Evolutionary conservation across 2,113 vertebrate genomes (phyloP), one percentile per base, ranked within the genome.

Genomic region (Mobula birostris): DNA sequence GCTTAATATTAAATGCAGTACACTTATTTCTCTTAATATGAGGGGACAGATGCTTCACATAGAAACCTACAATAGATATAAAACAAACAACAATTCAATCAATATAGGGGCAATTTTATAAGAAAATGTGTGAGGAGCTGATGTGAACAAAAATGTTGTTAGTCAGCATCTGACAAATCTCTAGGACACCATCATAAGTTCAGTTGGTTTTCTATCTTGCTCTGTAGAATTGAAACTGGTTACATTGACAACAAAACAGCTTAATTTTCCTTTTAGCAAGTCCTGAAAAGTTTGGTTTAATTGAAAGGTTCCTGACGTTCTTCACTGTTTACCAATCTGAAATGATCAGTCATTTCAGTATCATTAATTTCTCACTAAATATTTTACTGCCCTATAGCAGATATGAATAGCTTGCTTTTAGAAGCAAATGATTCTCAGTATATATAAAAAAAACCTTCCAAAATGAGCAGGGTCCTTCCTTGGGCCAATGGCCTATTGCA

Each of bases 401-500:
- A 91, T 70, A 70, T 66, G 61, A 70, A 56, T 74, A 36, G 70
- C 68, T 74, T 74, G 6, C 36, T 72, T 74, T 93, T 12, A 74
- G 40, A 40, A 70, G 32, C 40, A 93, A 93, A 93, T 74, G 32
- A 92, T 74, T 93, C 32, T 27, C 70, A 72, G 40, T 9, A 93
- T 29, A 93, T 29, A 48, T 27, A 48, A 88, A 32, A 72, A 92
- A 92, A 70, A 93, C 14, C 63, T 48, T 68, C 11, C 40, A 74
- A 40, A 48, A 68, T 74, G 68, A 93, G 91, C 91, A 74, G 91
- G 70, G 70, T 27, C 70, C 24, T 74, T 93, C 91, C 72, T 93
- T 74, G 91, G 91, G 68, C 91, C 32, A 93, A 40, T 93, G 91
- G 40, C 68, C 66, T 93, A 56, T 74, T 36, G 32, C 36, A 85